Percentiles rank a stretch among this genome's conserved stretches.
Evolutionary conservation across 2,113 vertebrate genomes (phyloP).

Genomic region (Apteryx mantelli): DNA sequence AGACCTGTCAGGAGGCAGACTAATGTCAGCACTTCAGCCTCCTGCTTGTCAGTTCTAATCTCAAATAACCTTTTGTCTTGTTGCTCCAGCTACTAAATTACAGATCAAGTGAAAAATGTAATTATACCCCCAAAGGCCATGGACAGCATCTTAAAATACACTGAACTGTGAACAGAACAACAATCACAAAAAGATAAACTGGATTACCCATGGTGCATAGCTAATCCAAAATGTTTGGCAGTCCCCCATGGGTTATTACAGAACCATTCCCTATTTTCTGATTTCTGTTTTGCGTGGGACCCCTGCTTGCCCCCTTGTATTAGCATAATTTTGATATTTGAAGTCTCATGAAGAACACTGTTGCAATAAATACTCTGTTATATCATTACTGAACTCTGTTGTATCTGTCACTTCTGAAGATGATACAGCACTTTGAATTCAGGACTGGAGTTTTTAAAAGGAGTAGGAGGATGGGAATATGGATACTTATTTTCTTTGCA

Average conservation of each 20-base stretch:
- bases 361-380: not conserved
- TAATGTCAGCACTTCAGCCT: constrained; percentile 28
- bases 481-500: not conserved
- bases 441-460: not conserved
- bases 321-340: not conserved
- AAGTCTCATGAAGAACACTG: constrained; percentile 21
- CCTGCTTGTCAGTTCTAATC: constrained; percentile 55
- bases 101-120: constrained; percentile 62
- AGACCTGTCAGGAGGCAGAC: constrained; percentile 23
- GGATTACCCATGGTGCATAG: not conserved
- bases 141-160: constrained; percentile 49
- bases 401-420: not conserved
- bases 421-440: not conserved
- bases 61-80: constrained; percentile 53
- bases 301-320: accelerated
- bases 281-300: not conserved
- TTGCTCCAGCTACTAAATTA: constrained; percentile 67
- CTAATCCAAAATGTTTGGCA: not conserved
- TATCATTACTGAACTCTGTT: not conserved
- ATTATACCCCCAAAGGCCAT: constrained; percentile 61
- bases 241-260: not conserved
- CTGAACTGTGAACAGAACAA: constrained; percentile 22
- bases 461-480: not conserved
- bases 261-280: not conserved
- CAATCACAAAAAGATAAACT: constrained; percentile 35